Base-by-base conservation (phyloP, 2,797 vertebrate genomes). In the Bradypus variegatus region DNA sequence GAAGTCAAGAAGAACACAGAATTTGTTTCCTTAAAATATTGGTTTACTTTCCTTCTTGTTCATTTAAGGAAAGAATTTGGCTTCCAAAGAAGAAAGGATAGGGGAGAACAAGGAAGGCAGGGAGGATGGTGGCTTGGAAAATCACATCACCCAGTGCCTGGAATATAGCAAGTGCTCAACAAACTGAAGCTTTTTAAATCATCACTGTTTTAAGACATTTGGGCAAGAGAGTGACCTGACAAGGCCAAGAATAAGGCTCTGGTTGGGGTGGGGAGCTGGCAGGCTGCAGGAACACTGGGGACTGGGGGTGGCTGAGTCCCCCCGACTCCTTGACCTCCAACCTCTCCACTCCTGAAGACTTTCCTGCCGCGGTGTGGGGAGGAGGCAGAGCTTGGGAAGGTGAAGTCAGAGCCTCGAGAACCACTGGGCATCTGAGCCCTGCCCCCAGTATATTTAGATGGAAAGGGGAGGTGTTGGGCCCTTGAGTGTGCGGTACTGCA, bases 1-100 rank as follows among this genome's bases (percentile, higher is more conserved):
- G 58, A 41, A 76, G 84, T 94, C 94, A 92, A 45, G 86, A 55
- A 70, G 13, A 18, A 36, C 2, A 33, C 19, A 53, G 87, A 92
- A 50, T 86, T 86, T 85, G 55, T 83, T 93, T 94, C 65, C 58
- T 87, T 60, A 19, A 77, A 79, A 87, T 80, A 64, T 18, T 38
- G 80, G 76, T 80, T 79, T 79, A 62, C 60, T 48, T 93, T 76
- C 72, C 55, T 83, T 21, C 33, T 76, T 36, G 86, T 83, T 50
- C 19, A n/a, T 88, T 93, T 93, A 33, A 70, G 69, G 94, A 83
- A 78, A 77, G 73, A 67, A 41, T 8, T 50, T 81, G 69, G 33
- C 62, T 41, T 60, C n/a, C 21, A 41, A 69, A 89, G 45, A 50
- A 83, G 55, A 36, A n/a, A 14, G 13, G 33, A 27, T 36, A 58